Percentiles rank a stretch among this genome's conserved stretches.
Evolutionary conservation across 2,113 vertebrate species (phyloP).

Genomic region (Turdus rufiventris): DNA sequence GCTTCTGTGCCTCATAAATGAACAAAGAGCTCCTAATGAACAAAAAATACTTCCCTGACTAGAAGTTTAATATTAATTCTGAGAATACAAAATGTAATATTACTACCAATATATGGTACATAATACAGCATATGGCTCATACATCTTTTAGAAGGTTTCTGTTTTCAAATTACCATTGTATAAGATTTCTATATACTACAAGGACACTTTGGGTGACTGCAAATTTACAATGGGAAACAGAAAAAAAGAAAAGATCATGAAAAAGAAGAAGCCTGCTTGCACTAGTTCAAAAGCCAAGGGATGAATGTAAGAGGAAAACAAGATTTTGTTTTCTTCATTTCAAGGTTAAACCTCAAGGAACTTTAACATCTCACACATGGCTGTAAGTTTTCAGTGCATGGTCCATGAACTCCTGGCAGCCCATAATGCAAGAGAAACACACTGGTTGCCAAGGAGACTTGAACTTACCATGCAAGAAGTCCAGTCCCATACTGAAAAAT

Average conservation of each 20-base stretch:
- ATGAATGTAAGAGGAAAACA: neutral
- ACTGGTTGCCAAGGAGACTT: neutral
- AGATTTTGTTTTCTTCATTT: neutral
- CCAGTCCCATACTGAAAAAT: neutral
- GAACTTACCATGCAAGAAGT: neutral
- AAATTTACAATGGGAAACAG: neutral
- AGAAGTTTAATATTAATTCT: conserved; percentile 45
- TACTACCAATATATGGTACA: neutral
- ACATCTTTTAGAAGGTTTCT: neutral
- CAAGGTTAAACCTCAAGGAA: neutral
- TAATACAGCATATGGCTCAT: neutral
- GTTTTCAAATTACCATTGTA: neutral
- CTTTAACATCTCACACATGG: neutral
- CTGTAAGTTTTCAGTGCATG: neutral
- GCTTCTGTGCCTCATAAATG: conserved; percentile 36
- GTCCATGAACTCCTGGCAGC: neutral
- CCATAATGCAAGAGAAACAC: neutral
- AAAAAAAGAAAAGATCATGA: neutral
- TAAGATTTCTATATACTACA: neutral
- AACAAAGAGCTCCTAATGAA: conserved; percentile 47
- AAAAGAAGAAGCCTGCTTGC: neutral
- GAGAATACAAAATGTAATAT: conserved; percentile 14
- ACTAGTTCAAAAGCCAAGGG: neutral
- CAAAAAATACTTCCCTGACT: conserved; percentile 27
- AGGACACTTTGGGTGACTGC: neutral